Percentiles rank a stretch among this genome's conserved stretches.
Evolutionary conservation across 2,797 vertebrate genomes (phyloP).

Genomic region (Arrhamphus sclerolepis): DNA sequence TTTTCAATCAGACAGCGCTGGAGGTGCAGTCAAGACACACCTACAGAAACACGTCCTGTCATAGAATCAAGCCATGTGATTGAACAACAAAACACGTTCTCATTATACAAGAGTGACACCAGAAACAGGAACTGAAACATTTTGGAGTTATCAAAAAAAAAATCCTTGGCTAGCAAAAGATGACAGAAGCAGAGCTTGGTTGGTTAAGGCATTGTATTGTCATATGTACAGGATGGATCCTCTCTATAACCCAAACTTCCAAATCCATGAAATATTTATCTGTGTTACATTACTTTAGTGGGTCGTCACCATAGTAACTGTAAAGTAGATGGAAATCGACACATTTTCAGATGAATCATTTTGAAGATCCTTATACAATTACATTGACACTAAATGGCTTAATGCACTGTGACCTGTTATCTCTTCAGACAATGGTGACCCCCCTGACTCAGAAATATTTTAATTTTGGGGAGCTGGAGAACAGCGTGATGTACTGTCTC

Average conservation of each 20-base stretch:
- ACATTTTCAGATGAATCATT: neutral
- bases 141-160: neutral
- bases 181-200: too few species aligned
- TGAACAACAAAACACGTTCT: neutral
- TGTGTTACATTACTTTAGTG: too few species aligned
- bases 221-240: too few species aligned
- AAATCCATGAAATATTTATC: too few species aligned
- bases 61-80: neutral
- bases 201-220: too few species aligned
- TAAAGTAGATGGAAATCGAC: too few species aligned
- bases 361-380: too few species aligned
- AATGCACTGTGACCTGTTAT: neutral
- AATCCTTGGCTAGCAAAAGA: too few species aligned
- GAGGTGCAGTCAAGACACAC: slow-evolving; percentile 72
- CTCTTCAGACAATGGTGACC: slow-evolving; percentile 85
- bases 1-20: slow-evolving; percentile 88
- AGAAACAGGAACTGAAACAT: neutral
- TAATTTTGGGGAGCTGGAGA: slow-evolving; percentile 86
- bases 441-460: slow-evolving; percentile 86
- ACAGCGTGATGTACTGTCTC: slow-evolving; percentile 87
- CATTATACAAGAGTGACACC: neutral
- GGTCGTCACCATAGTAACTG: too few species aligned
- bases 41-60: neutral
- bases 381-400: neutral
- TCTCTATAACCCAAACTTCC: too few species aligned